A percentile compares a stretch with the other conserved stretches of the same genome.
Evolutionary conservation across 2,113 vertebrate species (phyloP).

Genomic region (Mustela lutreola): DNA sequence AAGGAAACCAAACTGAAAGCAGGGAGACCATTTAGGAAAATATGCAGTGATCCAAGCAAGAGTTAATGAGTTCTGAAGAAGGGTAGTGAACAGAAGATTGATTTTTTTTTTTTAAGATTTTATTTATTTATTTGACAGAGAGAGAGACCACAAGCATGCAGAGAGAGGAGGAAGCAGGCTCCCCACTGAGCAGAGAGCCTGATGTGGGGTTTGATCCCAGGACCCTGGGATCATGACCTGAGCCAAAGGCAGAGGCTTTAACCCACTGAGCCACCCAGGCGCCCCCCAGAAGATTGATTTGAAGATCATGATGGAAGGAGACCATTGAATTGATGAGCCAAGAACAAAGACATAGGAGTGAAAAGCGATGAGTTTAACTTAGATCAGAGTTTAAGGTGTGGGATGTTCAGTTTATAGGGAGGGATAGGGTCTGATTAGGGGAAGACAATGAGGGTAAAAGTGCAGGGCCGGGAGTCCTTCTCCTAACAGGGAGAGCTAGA

Average conservation of each 20-base stretch:
- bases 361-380: neutral
- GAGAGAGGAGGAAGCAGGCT: no score
- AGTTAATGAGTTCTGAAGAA: slow-evolving; percentile 45
- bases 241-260: no score
- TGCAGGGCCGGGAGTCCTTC: neutral
- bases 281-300: neutral
- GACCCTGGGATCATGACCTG: no score
- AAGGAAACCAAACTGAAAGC: neutral
- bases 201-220: no score
- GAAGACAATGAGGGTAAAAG: neutral
- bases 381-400: neutral
- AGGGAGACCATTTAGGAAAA: neutral
- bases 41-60: neutral
- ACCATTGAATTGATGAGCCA: neutral
- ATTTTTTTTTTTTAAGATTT: no score
- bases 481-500: neutral
- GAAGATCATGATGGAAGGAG: slow-evolving; percentile 2
- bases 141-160: no score
- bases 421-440: neutral
- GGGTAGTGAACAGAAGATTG: neutral
- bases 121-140: no score
- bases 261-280: no score
- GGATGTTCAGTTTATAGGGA: neutral
- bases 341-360: neutral
- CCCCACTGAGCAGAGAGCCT: no score